Evolutionary conservation across 2,113 vertebrate species (phyloP).

Genomic region (Phrynocephalus versicolor): DNA sequence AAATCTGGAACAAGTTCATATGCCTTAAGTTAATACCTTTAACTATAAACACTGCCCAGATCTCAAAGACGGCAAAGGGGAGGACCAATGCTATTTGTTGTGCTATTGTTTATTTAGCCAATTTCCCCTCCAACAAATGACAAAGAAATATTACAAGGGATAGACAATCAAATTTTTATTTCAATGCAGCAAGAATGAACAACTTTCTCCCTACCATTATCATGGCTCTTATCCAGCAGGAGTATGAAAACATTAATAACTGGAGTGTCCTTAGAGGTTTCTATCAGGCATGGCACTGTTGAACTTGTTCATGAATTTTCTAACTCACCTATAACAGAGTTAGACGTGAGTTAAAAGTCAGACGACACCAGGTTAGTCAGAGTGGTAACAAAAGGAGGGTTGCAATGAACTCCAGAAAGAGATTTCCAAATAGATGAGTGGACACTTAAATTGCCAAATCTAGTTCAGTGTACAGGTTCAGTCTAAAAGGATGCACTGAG

Average conservation of each 20-base stretch:
- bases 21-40: conserved; percentile 11
- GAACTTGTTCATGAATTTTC: background rate
- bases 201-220: background rate
- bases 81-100: conserved; percentile 45
- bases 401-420: background rate
- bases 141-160: conserved; percentile 38
- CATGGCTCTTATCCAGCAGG: background rate
- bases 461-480: background rate
- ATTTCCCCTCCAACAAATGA: conserved; percentile 53
- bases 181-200: background rate
- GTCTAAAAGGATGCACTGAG: background rate
- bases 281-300: background rate
- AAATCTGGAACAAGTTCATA: conserved; percentile 28
- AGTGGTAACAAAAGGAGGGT: background rate
- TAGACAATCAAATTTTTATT: background rate
- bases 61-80: background rate
- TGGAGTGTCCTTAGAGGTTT: background rate
- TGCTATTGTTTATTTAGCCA: conserved; percentile 66
- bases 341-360: background rate
- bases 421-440: background rate
- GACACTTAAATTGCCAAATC: background rate
- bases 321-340: background rate
- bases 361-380: background rate
- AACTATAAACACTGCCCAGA: conserved; percentile 43
- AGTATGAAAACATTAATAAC: background rate